Evolutionary conservation across 2,113 vertebrate species (phyloP).

Genomic region (Indicator indicator): DNA sequence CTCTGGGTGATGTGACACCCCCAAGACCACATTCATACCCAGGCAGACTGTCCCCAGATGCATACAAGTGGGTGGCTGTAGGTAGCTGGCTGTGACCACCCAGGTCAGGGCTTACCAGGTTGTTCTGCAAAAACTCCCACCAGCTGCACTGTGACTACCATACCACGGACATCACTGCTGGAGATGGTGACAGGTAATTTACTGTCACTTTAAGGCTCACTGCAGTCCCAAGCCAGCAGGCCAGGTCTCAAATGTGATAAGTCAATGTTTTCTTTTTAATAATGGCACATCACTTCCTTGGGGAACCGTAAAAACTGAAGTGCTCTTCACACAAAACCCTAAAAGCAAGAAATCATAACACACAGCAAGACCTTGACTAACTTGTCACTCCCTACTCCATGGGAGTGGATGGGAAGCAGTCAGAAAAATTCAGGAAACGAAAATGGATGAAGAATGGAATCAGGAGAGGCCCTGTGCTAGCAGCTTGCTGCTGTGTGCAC

Average conservation of each 20-base stretch:
- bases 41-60: background rate
- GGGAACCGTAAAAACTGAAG: constrained; percentile 35
- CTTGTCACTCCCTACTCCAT: background rate
- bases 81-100: accelerated
- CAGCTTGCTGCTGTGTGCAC: background rate
- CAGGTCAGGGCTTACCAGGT: background rate
- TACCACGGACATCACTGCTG: accelerated
- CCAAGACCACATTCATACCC: background rate
- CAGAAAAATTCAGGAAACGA: background rate
- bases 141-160: accelerated
- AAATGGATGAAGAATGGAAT: background rate
- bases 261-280: constrained; percentile 22
- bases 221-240: background rate
- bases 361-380: background rate
- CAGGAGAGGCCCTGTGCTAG: background rate
- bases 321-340: background rate
- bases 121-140: background rate
- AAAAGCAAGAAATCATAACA: constrained; percentile 16
- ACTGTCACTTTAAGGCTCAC: background rate
- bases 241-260: background rate
- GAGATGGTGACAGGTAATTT: background rate
- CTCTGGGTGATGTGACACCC: background rate
- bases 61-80: accelerated
- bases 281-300: background rate
- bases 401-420: background rate